Conservation (phyloP, 2,113 vertebrate species). For the Xiphophorus hellerii region DNA sequence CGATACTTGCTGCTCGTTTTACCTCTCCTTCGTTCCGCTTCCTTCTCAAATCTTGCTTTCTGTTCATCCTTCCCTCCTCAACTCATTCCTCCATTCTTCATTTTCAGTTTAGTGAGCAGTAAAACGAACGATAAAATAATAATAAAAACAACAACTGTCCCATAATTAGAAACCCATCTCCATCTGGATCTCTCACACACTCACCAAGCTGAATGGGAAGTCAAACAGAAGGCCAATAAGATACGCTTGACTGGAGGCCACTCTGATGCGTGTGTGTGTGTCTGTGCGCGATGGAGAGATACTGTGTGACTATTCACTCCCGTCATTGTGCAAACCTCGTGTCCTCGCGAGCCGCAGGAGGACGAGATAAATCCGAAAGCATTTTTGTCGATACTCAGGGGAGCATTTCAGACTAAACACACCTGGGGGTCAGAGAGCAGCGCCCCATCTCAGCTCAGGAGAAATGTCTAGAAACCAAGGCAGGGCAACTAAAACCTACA, state of each 20-base stretch:
- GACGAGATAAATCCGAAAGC: constrained; percentile 52
- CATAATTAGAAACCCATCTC: constrained; percentile 72
- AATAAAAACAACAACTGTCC: constrained; percentile 74
- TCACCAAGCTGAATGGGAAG: constrained; percentile 60
- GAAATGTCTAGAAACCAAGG: background rate
- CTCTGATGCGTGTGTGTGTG: constrained; percentile 12
- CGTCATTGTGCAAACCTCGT: constrained; percentile 51
- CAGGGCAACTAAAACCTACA: background rate
- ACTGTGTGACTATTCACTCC: constrained; percentile 42
- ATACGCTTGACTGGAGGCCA: constrained; percentile 67
- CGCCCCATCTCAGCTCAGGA: background rate
- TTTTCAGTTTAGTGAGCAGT: constrained; percentile 68
- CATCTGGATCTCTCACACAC: constrained; percentile 65
- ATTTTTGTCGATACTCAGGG: constrained; percentile 25
- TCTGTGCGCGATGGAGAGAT: constrained; percentile 22
- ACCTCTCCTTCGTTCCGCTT: background rate
- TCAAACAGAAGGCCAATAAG: constrained; percentile 74
- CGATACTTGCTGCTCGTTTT: background rate
- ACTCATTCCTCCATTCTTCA: constrained; percentile 18
- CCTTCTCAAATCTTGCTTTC: background rate
- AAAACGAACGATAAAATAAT: constrained; percentile 70
- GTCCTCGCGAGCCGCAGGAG: constrained; percentile 42
- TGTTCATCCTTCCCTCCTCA: background rate
- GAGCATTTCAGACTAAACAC: constrained; percentile 37
- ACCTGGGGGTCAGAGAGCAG: constrained; percentile 51